Percentiles rank a stretch among this genome's conserved stretches.
These are phyloP conservation scores for Cardiocondyla obscurior DNA, from an alignment of 1,140 invertebrate species.

Conservation along the genomic window DNA sequence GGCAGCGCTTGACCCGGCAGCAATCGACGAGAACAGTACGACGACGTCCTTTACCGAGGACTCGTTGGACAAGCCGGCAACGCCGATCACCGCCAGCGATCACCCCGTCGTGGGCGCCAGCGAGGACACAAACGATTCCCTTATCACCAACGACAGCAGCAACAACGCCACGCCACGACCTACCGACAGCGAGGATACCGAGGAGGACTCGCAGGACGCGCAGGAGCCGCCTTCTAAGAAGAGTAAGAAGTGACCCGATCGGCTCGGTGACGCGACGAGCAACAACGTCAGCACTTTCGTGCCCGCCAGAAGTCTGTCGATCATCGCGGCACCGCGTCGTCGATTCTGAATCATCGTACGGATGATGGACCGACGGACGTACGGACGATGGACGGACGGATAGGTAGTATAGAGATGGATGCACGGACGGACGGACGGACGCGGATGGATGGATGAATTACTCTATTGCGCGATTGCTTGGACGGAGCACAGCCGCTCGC, in stretches of 20 bases:
- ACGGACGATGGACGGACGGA: conserved; percentile 26
- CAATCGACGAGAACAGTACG: conserved; percentile 84
- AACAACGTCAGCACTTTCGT: conserved; percentile 76
- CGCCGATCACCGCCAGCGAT: conserved; percentile 74
- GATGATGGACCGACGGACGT: conserved; percentile 39
- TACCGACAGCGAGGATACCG: conserved; percentile 82
- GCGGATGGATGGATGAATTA: conserved; percentile 43
- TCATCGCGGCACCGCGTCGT: conserved; percentile 76
- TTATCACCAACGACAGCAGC: conserved; percentile 79
- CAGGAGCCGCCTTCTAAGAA: conserved; percentile 82
- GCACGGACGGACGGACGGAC: conserved; percentile 20
- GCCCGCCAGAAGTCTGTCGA: conserved; percentile 77
- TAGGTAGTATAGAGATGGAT: conserved; percentile 36
- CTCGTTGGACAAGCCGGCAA: conserved; percentile 86
- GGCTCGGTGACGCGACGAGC: conserved; percentile 61
- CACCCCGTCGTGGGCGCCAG: conserved; percentile 70
- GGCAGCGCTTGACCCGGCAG: conserved; percentile 75
- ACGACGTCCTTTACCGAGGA: conserved; percentile 90
- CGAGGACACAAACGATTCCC: conserved; percentile 81
- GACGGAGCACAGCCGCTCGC: conserved; percentile 47
- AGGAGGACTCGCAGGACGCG: conserved; percentile 79
- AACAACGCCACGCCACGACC: conserved; percentile 81
- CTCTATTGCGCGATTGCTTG: conserved; percentile 43
- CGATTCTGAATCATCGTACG: conserved; percentile 75
- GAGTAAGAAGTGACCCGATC: conserved; percentile 82